Base-by-base conservation (phyloP, 2,113 vertebrate species). In the Bombycilla garrulus region DNA sequence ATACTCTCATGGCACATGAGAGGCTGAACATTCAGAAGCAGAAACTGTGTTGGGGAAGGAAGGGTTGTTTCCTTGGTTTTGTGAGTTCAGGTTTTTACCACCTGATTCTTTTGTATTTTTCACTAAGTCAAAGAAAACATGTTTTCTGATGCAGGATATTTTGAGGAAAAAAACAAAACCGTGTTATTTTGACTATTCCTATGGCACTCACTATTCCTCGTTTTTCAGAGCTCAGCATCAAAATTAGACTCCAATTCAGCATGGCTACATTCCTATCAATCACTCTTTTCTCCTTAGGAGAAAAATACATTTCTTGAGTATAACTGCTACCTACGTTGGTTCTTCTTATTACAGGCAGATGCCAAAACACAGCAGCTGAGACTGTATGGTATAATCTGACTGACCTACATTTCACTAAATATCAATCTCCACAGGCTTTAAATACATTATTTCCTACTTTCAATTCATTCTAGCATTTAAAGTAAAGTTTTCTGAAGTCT, bases 381-480 rank as follows among this genome's bases (percentile, higher is more conserved):
- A n/a, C 35, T 48, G 57, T 47, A 20, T 19, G 15, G n/a, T 83
- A 44, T 67, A 81, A 92, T 92, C 69, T 90, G 76, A 51, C 45
- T 96, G 93, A 96, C 79, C 85, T 93, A 95, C 56, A 93, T 96
- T 92, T 92, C 79, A 88, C 35, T 36, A 69, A 66, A 22, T 26
- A 83, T 31, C 72, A 81, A 66, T 19, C 24, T 88, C 35, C 53
- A 67, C 8, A 44, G 50, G 54, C 45, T 88, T 85, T 51, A 77
- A 90, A 81, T 62, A 38, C 50, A 20, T 35, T 61, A 45, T 76
- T 93, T 61, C 50, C 19, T 79, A 29, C 70, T 50, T 90, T 69
- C n/a, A 70, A n/a, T 19, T 69, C 10, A 47, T 81, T 90, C 54
- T 67, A 86, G 31, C 42, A 38, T 78, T 83, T 36, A 70, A 54